Evolutionary conservation across 1,140 invertebrate genomes (phyloP).

Genomic region (Formica selysi): DNA sequence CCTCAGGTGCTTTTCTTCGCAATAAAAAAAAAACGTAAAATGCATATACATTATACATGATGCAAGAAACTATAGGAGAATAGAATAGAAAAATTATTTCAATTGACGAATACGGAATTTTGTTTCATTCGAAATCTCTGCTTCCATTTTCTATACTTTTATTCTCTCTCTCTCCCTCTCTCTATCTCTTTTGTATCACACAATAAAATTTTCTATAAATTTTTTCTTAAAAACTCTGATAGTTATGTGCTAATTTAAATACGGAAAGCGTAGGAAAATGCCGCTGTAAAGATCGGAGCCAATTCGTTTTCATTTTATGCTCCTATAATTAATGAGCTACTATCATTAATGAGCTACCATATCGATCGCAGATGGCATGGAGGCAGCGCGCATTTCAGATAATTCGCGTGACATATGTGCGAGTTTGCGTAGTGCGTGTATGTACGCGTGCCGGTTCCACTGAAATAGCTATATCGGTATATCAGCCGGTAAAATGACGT

Average conservation of each 20-base stretch:
- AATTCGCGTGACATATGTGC: slow-evolving; percentile 52
- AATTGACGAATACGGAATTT: neutral
- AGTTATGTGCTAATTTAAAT: neutral
- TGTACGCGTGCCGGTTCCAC: slow-evolving; percentile 49
- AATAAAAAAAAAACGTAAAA: slow-evolving; percentile 30
- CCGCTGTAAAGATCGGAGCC: neutral
- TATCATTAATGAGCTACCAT: slow-evolving; percentile 7
- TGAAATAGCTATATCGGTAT: slow-evolving; percentile 64
- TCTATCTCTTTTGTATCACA: no score
- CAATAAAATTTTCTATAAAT: neutral
- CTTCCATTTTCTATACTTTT: neutral
- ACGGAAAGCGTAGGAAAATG: neutral
- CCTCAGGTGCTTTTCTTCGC: neutral
- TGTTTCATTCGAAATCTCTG: neutral
- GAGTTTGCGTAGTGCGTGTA: slow-evolving; percentile 54
- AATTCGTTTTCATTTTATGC: neutral
- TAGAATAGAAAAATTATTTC: slow-evolving; percentile 21
- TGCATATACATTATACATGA: neutral
- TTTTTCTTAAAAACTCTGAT: neutral
- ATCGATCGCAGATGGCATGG: slow-evolving; percentile 30
- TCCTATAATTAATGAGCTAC: slow-evolving; percentile 15
- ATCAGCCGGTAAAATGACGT: slow-evolving; percentile 72
- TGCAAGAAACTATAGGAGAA: neutral
- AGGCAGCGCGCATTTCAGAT: slow-evolving; percentile 50
- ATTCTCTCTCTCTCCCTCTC: no score